These are phyloP conservation scores for Lates japonicus DNA, from an alignment of 2,797 vertebrate genomes.

Conservation along the genomic window DNA sequence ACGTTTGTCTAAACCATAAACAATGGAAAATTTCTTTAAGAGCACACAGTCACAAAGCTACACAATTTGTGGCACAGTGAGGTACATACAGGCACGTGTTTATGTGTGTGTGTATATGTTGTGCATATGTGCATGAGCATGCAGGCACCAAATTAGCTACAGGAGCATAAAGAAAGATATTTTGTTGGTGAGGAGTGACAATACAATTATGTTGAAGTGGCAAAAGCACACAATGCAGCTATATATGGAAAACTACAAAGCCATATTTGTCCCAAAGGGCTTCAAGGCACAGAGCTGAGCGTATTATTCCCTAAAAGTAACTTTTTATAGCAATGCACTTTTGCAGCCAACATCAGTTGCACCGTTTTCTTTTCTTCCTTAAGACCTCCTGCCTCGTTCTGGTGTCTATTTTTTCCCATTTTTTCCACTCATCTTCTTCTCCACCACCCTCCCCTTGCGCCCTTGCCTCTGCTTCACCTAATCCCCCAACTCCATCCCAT, in stretches of 20 bases:
- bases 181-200: constrained; percentile 19
- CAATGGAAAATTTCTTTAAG: constrained; percentile 35
- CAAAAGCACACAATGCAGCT: not conserved
- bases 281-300: not conserved
- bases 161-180: constrained; percentile 31
- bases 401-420: not conserved
- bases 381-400: not conserved
- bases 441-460: not conserved
- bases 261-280: not conserved
- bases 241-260: not conserved
- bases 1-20: constrained; percentile 41
- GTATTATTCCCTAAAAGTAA: constrained; percentile 1
- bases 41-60: not conserved
- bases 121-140: constrained; percentile 22
- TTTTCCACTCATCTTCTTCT: not conserved
- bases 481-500: constrained; percentile 11
- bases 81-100: constrained; percentile 20
- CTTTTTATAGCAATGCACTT: not conserved
- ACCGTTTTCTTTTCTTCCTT: constrained; percentile 5
- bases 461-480: constrained; percentile 12
- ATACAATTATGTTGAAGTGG: not conserved
- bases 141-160: constrained; percentile 30
- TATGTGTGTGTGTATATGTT: constrained; percentile 9
- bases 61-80: constrained; percentile 9
- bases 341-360: not conserved